Percentiles rank a stretch among this genome's conserved stretches.
Evolutionary conservation across 2,797 vertebrate genomes (phyloP).

Genomic region (Trematomus bernacchii): DNA sequence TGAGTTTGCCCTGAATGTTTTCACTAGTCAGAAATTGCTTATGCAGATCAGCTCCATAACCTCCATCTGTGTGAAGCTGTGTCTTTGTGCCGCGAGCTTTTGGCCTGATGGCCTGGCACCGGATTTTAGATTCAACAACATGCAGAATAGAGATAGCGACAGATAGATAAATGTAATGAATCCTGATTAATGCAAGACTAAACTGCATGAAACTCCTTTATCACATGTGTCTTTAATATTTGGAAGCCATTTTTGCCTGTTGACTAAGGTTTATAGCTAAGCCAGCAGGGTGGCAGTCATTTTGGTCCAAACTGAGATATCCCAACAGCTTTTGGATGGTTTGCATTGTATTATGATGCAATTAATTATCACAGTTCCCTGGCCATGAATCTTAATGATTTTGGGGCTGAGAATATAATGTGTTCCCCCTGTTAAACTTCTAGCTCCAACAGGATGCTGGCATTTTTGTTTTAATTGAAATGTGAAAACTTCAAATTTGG

Average conservation of each 20-base stretch:
- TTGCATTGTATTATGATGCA: not conserved
- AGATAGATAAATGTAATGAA: not conserved
- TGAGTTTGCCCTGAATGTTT: slow-evolving; percentile 5
- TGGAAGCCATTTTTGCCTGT: slow-evolving; percentile 10
- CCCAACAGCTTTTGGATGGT: not conserved
- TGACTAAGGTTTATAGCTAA: not conserved
- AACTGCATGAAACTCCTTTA: not conserved
- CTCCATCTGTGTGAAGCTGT: slow-evolving; percentile 28
- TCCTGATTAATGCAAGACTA: not conserved
- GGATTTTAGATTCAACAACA: slow-evolving; percentile 22
- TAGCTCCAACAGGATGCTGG: not conserved
- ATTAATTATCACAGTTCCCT: not conserved
- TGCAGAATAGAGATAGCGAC: not conserved
- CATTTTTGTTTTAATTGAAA: slow-evolving; percentile 2
- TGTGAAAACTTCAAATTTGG: not conserved
- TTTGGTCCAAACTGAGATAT: not conserved
- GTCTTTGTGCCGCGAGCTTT: slow-evolving; percentile 34
- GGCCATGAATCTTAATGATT: not conserved
- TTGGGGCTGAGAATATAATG: too few relatives aligned
- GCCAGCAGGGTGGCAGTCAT: not conserved
- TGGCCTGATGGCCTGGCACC: slow-evolving; percentile 14
- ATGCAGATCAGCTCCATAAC: slow-evolving; percentile 18
- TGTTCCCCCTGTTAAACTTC: too few relatives aligned
- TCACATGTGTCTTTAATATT: not conserved
- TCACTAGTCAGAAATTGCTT: slow-evolving; percentile 32